Base-by-base conservation (phyloP, 2,113 vertebrate genomes). In the Chaenogobius annularis region DNA sequence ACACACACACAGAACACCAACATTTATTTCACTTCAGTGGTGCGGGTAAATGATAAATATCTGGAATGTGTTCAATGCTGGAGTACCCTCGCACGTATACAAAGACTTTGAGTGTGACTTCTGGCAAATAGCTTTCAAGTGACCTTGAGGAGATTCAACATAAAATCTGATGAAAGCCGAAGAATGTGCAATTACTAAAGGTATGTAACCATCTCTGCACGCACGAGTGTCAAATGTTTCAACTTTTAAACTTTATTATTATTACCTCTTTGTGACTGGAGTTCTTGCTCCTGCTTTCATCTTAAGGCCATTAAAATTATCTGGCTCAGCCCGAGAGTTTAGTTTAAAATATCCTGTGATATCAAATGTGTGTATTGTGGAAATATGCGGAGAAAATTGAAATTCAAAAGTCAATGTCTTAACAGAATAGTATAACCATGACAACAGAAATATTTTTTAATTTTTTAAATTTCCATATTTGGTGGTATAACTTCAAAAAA, bases 181-280 rank as follows among this genome's bases (percentile, higher is more conserved):
- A 17, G 58, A 61, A 61, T 61, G 58, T 61, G 58, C 58, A 35
- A 61, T 61, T 35, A 35, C 15, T 61, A 35, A 61, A 61, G 26
- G 58, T 35, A 61, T 61, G 26, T 54, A 20, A 20, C 58, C 12
- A 17, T 19, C 26, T 61, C 7, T 35, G 23, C 26, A 61, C 23
- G 5, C 56, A 31, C 56, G 23, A 59, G 56, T 59, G 56, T 26
- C 56, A 59, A 59, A 59, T 31, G 23, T 31, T 31, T 5, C 6
- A 23, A 59, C 56, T 26, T 6, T 14, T 1, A 10, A 11, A 58
- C 55, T 58, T 40, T 7, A 9, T 31, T 31, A 31, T 31, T 31
- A 2, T 1, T 40, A 40, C 6, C 10, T 58, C 22, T 26, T 14
- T 58, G 22, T 58, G 22, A 58, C 20, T 59, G 23, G 22, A 15